phyloP scores from a whole-genome alignment of 64 coral and sea anemone species.

The Porites australiensis region DNA sequence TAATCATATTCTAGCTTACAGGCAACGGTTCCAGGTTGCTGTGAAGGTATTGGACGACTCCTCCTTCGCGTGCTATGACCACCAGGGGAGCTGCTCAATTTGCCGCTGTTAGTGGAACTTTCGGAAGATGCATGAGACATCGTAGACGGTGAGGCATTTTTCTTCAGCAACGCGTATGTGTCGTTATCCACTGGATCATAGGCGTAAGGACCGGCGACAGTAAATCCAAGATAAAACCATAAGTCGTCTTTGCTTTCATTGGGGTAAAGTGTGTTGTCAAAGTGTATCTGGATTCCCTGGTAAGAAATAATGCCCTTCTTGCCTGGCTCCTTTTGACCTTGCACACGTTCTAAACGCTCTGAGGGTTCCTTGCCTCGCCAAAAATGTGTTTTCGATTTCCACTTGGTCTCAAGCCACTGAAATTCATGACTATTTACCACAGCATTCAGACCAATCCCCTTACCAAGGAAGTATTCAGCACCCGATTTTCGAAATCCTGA shows the following conservation, averaged over 20 bases:
- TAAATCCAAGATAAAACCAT: slow-evolving; percentile 79
- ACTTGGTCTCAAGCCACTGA: neutral
- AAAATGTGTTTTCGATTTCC: slow-evolving; percentile 52
- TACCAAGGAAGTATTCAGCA: slow-evolving; percentile 79
- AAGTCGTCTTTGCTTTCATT: slow-evolving; percentile 73
- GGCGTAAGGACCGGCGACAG: slow-evolving; percentile 64
- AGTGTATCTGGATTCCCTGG: slow-evolving; percentile 54
- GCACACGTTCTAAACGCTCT: slow-evolving; percentile 29
- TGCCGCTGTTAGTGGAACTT: neutral
- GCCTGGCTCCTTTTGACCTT: slow-evolving; percentile 34
- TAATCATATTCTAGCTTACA: neutral
- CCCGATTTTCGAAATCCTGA: slow-evolving; percentile 38
- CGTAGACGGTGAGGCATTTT: neutral
- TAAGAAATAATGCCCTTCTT: slow-evolving; percentile 60
- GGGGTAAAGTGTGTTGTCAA: slow-evolving; percentile 60
- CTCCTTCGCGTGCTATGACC: neutral
- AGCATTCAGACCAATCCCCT: slow-evolving; percentile 43
- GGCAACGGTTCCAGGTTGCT: neutral
- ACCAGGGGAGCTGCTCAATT: neutral
- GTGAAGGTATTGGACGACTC: neutral
- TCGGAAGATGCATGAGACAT: neutral
- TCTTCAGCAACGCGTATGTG: neutral
- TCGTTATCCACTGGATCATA: slow-evolving; percentile 71
- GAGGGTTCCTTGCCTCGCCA: slow-evolving; percentile 56
- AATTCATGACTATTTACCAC: slow-evolving; percentile 53